Percentiles rank a stretch among this genome's conserved stretches.
Conservation (phyloP, 2,888 invertebrate species). For the Caenorhabditis parvicauda region DNA sequence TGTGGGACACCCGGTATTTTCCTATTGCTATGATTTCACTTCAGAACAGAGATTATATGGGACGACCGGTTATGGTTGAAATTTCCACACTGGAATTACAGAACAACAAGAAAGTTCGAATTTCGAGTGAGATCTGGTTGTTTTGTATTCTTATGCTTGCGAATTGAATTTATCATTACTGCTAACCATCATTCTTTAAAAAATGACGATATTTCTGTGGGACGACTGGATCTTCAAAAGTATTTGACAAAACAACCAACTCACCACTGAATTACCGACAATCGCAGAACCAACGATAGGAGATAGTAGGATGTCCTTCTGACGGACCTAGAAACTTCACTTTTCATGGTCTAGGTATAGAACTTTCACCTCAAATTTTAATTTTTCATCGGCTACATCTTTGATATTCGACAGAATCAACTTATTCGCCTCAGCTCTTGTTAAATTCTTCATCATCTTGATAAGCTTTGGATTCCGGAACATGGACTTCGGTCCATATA, state of each 20-base stretch:
- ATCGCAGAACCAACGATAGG: constrained; percentile 18
- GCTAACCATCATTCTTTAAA: too few relatives aligned
- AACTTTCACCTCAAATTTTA: constrained; percentile 23
- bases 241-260: constrained; percentile 10
- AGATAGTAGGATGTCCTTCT: constrained; percentile 27
- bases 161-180: too few relatives aligned
- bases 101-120: too few relatives aligned
- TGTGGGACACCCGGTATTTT: too few relatives aligned
- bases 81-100: too few relatives aligned
- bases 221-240: background rate
- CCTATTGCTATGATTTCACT: too few relatives aligned
- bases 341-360: background rate
- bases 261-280: constrained; percentile 6
- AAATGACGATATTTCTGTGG: too few relatives aligned
- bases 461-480: constrained; percentile 33
- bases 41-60: too few relatives aligned
- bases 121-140: too few relatives aligned
- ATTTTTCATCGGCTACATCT: constrained; percentile 20
- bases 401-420: constrained; percentile 22
- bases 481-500: constrained; percentile 49
- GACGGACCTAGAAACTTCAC: constrained; percentile 1
- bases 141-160: too few relatives aligned
- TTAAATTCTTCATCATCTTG: constrained; percentile 16
- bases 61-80: too few relatives aligned
- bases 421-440: constrained; percentile 10